These are phyloP conservation scores for Speoplatyrhinus poulsoni DNA, from an alignment of 2,113 vertebrate genomes.

Conservation along the genomic window DNA sequence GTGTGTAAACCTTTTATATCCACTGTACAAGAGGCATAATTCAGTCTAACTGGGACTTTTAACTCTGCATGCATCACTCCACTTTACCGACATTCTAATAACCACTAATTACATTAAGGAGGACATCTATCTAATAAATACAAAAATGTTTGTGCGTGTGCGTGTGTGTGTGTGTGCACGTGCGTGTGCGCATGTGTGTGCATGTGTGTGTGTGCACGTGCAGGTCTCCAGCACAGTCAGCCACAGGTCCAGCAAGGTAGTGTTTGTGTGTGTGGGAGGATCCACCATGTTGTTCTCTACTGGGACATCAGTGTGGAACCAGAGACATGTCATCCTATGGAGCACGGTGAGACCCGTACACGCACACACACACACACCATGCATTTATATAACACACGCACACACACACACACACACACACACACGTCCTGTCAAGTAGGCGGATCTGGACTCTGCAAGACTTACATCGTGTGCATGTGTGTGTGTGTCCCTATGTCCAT, in stretches of 20 bases:
- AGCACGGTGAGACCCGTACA: constrained; percentile 78
- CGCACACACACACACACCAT: constrained; percentile 20
- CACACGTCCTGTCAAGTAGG: constrained; percentile 4
- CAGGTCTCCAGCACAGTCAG: constrained; percentile 81
- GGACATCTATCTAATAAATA: neutral
- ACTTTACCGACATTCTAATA: too few species aligned
- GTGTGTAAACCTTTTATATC: too few species aligned
- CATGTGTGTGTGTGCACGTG: constrained; percentile 1
- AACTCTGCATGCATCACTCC: too few species aligned
- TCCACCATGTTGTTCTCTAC: constrained; percentile 88
- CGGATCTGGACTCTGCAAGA: neutral
- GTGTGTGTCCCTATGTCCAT: constrained; percentile 3
- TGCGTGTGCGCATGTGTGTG: neutral
- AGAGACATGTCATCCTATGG: constrained; percentile 90
- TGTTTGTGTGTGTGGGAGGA: constrained; percentile 87
- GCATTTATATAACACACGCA: neutral
- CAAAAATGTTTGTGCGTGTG: too few species aligned
- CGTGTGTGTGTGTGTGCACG: neutral
- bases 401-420: constrained; percentile 19
- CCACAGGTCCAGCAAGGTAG: constrained; percentile 85
- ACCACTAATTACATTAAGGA: too few species aligned
- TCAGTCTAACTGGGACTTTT: too few species aligned
- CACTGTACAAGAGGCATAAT: too few species aligned
- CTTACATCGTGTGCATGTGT: neutral
- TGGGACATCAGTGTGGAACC: constrained; percentile 89